Evolutionary conservation across 1,140 invertebrate species (phyloP), one percentile per base, ranked within the genome.

Genomic region (Meteorus sp.): DNA sequence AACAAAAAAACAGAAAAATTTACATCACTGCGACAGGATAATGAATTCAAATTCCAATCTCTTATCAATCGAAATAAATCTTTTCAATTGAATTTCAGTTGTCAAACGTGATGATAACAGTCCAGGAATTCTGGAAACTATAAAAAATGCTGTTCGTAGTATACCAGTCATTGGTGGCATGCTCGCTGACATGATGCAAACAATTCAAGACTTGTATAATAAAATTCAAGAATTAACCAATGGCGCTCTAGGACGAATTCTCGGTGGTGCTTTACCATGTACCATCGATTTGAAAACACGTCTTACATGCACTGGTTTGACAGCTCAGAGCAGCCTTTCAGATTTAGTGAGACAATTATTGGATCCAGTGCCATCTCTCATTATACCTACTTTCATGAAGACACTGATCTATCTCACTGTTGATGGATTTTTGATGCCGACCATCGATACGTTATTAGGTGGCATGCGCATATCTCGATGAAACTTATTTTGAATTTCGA

Each of bases 231-330:
- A 33, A 7, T 1, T 60, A 9, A 60, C 60, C 0, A 47, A 64
- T 19, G 67, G 64, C 3, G 17, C 53, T 0, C 4, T 69, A 1
- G 23, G 51, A 1, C 45, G 58, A 7, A n/a, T 63, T 9, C 25
- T 71, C 2, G 58, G 60, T 15, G 62, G 60, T 39, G 33, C 58
- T 6, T 55, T 69, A 1, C 67, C 67, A 0, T 71, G 69, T 29
- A 54, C 13, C 2, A 5, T 65, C 4, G 11, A 13, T 19, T 0
- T 59, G 0, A 11, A 53, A 2, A 27, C 29, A 6, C 58, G 60
- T 1, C 8, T 61, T 7, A 5, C 2, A 0, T 69, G 67, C 20
- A 25, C 22, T 2, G 65, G 65, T 17, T 4, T 56, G 1, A 25
- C 51, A 0, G 23, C 27, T 1, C 62, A 59, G 2, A 57, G 60